Base-by-base conservation (phyloP, 2,888 invertebrate genomes). In the Eustalomyia histrio region DNA sequence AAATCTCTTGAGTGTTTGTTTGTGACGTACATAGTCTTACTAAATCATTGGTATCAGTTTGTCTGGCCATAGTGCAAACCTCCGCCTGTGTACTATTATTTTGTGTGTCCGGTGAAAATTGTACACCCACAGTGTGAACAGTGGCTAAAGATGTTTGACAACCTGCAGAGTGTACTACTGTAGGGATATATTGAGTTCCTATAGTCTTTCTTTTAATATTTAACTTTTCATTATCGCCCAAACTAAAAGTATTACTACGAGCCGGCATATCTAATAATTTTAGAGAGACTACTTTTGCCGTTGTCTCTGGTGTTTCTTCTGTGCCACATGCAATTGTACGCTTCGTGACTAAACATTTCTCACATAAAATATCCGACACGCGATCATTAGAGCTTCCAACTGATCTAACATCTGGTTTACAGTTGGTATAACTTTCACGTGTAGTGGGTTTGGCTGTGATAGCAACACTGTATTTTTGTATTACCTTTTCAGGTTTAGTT, bases 281-380 rank as follows among this genome's bases (percentile, higher is more conserved):
- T 29, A 93, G 86, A 1, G 92, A 92, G 1, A 86, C 76, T 35
- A 92, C 87, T 61, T 80, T 84, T 7, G 61, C 80, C 61, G 84
- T 84, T 16, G 82, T 76, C 10, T 79, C 84, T 29, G 69, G 33
- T n/a, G 82, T 84, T 4, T 85, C 85, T 6, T 90, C 89, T 1
- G 92, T 90, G 43, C 94, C 94, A 16, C 93, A 92, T 8, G 92
- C 94, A 52, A 94, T 90, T 61, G 92, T 92, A 65, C 92, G 91
- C 75, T 92, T 93, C 65, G 87, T 84, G 5, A 88, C 87, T 50
- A 88, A 90, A 85, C 92, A 93, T 87, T 91, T 92, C 60, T 91
- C 91, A 85, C 93, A 93, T 58, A 91, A 85, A 53, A 89, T 85
- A 83, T 92, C 92, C 10, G 88, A 89, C n/a, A 91, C 87, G 9